A percentile compares a stretch with the other conserved stretches of the same genome.
Evolutionary conservation across 2,797 vertebrate genomes (phyloP).

Genomic region (Myotis planiceps): DNA sequence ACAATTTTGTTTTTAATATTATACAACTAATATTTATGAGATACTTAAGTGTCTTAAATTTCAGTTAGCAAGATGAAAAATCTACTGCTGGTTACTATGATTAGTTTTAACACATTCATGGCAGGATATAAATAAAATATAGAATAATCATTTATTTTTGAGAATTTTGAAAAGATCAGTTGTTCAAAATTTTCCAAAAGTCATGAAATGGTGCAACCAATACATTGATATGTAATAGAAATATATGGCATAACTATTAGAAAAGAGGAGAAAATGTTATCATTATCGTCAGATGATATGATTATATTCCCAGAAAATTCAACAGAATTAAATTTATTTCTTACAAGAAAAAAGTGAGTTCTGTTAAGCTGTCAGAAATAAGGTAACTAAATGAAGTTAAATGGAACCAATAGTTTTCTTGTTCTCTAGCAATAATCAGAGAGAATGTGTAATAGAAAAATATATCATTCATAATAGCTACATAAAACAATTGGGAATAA

Average conservation of each 20-base stretch:
- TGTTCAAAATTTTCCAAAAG: constrained; percentile 19
- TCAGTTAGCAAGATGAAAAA: constrained; percentile 37
- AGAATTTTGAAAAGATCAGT: constrained; percentile 50
- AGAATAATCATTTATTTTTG: constrained; percentile 41
- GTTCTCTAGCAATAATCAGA: not conserved
- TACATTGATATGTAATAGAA: constrained; percentile 7
- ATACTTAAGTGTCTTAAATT: constrained; percentile 17
- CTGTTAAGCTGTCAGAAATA: constrained; percentile 42
- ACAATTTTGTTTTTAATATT: constrained; percentile 45
- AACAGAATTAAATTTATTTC: constrained; percentile 46
- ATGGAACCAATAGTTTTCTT: constrained; percentile 15
- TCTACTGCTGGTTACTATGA: not conserved
- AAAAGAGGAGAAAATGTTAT: constrained; percentile 40
- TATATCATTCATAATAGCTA: not conserved
- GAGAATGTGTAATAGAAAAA: constrained; percentile 18
- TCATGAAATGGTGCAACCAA: not conserved
- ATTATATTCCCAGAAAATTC: constrained; percentile 43
- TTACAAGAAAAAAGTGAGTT: constrained; percentile 49
- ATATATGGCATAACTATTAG: not conserved
- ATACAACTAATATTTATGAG: constrained; percentile 51
- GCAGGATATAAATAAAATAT: not conserved
- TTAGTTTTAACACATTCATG: constrained; percentile 41
- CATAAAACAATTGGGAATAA: not conserved
- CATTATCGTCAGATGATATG: constrained; percentile 25
- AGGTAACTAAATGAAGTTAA: constrained; percentile 50